Evolutionary conservation across 2,888 invertebrate species (phyloP).

Genomic region (Antitype chi): DNA sequence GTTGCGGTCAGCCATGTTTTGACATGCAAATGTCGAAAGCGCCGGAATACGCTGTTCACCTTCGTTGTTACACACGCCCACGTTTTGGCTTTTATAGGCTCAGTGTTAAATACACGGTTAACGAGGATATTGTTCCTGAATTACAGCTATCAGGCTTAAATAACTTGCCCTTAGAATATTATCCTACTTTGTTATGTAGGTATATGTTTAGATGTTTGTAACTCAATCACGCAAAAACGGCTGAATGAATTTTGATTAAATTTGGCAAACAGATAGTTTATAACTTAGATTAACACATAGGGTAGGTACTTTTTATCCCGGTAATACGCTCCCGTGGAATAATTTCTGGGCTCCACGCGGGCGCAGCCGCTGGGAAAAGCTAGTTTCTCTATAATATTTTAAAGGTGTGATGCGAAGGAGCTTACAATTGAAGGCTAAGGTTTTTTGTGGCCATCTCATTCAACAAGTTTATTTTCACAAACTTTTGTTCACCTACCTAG

Average conservation of each 20-base stretch:
- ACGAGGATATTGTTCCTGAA: conserved; percentile 15
- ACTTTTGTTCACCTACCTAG: background rate
- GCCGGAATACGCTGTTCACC: conserved; percentile 55
- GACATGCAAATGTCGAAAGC: conserved; percentile 81
- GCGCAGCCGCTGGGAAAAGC: no score
- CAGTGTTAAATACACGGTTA: conserved; percentile 30
- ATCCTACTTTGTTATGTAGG: no score
- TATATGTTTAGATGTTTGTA: no score
- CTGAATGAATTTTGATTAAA: no score
- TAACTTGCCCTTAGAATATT: conserved; percentile 12
- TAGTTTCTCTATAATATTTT: background rate
- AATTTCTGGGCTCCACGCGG: no score
- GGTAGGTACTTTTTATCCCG: no score
- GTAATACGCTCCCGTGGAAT: no score
- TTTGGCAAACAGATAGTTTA: no score
- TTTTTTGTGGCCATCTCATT: conserved; percentile 12
- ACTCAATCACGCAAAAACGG: no score
- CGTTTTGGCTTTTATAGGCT: conserved; percentile 29
- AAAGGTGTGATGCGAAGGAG: background rate
- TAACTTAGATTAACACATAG: no score
- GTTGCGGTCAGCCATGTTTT: conserved; percentile 82
- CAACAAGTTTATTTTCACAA: background rate
- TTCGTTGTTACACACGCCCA: conserved; percentile 55
- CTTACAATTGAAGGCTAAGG: background rate
- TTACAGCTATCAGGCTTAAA: conserved; percentile 13